A percentile compares a stretch with the other conserved stretches of the same genome.
Conservation (phyloP, 2,113 vertebrate species). For the Peromyscus maniculatus region DNA sequence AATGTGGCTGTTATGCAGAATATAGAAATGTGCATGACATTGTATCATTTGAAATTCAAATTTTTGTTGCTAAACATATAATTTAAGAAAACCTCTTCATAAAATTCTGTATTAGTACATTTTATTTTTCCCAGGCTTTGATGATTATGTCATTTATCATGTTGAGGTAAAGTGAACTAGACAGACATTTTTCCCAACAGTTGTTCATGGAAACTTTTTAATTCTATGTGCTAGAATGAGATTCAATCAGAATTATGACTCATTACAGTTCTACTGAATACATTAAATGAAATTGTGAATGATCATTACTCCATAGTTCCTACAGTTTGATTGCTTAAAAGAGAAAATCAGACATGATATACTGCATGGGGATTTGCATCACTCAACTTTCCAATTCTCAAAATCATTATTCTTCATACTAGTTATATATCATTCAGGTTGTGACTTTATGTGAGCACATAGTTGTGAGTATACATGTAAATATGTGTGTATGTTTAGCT, state of each 20-base stretch:
- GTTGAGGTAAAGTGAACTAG: background rate
- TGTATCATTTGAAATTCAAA: slow-evolving; percentile 47
- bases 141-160: slow-evolving; percentile 36
- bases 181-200: background rate
- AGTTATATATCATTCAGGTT: background rate
- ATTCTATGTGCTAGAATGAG: background rate
- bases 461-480: background rate
- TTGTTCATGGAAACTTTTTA: background rate
- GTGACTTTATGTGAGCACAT: background rate
- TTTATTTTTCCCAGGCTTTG: slow-evolving; percentile 42
- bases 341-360: background rate
- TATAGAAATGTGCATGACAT: slow-evolving; percentile 70
- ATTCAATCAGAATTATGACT: slow-evolving; percentile 38
- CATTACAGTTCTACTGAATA: background rate
- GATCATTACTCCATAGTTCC: background rate
- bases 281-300: background rate
- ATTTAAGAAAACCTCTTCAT: background rate
- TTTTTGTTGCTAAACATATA: slow-evolving; percentile 50
- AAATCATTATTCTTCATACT: background rate
- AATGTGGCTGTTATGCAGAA: slow-evolving; percentile 76
- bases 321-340: slow-evolving; percentile 1
- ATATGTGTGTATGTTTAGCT: background rate
- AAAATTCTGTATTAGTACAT: background rate
- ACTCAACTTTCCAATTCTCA: background rate
- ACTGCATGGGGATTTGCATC: background rate